Base-by-base conservation (phyloP, 2,113 vertebrate genomes). In the Hydropotes inermis region DNA sequence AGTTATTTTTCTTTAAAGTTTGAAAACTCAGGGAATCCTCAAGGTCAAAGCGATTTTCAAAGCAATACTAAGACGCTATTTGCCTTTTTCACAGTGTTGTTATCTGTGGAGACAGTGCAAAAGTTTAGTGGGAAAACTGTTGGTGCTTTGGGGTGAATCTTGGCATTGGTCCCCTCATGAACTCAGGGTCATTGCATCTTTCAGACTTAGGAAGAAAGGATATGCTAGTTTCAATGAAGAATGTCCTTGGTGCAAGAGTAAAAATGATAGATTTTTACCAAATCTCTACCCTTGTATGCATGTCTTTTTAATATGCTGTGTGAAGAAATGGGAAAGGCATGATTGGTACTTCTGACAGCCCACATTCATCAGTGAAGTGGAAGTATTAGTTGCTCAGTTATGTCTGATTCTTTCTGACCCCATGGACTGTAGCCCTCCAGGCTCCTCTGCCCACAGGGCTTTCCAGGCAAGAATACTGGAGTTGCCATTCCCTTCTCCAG, bases 1-100 rank as follows among this genome's bases (percentile, higher is more conserved):
- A 45, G 16, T 52, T 93, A 16, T 94, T 94, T 60, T 95, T 87
- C n/a, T 91, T 45, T 60, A 87, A 87, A 92, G 64, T 11, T 43
- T 87, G 67, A 86, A 87, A 33, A 89, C 2, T 10, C 45, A 83
- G 61, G 13, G 78, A 87, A 61, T 60, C 64, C 13, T 14, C 43
- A 27, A n/a, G 52, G 79, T 60, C 50, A 89, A 50, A 95, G 39
- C 12, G 6, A 54, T 30, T 87, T 94, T 83, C 28, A 86, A 52
- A 89, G 28, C 16, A 64, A 84, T 27, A 30, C 5, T 13, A n/a
- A 43, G 45, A 19, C n/a, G 6, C 7, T 28, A 0, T 76, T 84
- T 85, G 33, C 23, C 36, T 28, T 78, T 84, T 54, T 15, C 16
- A 11, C 23, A 6, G 0, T 2, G 3, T 33, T 92, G 81, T 33